phyloP scores from a whole-genome alignment of 2,888 invertebrate genomes.

The Xanthia togata region DNA sequence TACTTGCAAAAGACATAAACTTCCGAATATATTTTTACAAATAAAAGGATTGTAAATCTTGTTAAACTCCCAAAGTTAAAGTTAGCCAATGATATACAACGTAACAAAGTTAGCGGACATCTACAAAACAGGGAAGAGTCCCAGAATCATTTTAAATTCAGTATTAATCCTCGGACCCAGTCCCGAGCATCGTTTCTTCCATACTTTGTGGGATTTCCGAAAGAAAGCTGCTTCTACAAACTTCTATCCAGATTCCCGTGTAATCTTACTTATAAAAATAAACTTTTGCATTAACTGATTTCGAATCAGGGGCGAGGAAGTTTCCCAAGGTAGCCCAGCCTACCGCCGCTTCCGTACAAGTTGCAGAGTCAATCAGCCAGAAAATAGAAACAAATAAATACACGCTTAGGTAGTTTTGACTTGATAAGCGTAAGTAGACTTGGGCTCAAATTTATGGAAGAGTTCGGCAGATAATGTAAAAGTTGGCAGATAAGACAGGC shows the following conservation, averaged over 20 bases:
- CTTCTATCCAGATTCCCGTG: slow-evolving; percentile 87
- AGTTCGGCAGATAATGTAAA: slow-evolving; percentile 86
- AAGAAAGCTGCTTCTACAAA: slow-evolving; percentile 87
- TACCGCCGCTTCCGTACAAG: slow-evolving; percentile 79
- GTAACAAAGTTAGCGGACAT: slow-evolving; percentile 79
- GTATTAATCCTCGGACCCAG: slow-evolving; percentile 87
- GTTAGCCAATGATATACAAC: slow-evolving; percentile 79
- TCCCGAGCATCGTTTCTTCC: slow-evolving; percentile 83
- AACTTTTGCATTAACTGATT: slow-evolving; percentile 91
- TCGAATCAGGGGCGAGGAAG: slow-evolving; percentile 86
- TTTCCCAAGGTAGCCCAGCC: slow-evolving; percentile 84
- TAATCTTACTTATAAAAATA: slow-evolving; percentile 91
- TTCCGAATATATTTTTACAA: slow-evolving; percentile 56
- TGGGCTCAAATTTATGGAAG: slow-evolving; percentile 85
- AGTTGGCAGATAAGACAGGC: slow-evolving; percentile 87
- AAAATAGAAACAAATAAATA: slow-evolving; percentile 90
- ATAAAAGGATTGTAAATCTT: slow-evolving; percentile 72
- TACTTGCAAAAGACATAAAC: slow-evolving; percentile 48
- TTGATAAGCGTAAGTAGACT: slow-evolving; percentile 87
- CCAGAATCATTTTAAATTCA: slow-evolving; percentile 87
- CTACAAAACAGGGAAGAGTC: slow-evolving; percentile 79
- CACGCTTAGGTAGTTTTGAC: slow-evolving; percentile 88
- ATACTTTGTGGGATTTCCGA: slow-evolving; percentile 88
- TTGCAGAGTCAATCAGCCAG: slow-evolving; percentile 86
- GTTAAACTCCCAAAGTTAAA: slow-evolving; percentile 73